These are phyloP conservation scores for Hypolimnas misippus DNA, from an alignment of 2,888 invertebrate species.

Conservation along the genomic window DNA sequence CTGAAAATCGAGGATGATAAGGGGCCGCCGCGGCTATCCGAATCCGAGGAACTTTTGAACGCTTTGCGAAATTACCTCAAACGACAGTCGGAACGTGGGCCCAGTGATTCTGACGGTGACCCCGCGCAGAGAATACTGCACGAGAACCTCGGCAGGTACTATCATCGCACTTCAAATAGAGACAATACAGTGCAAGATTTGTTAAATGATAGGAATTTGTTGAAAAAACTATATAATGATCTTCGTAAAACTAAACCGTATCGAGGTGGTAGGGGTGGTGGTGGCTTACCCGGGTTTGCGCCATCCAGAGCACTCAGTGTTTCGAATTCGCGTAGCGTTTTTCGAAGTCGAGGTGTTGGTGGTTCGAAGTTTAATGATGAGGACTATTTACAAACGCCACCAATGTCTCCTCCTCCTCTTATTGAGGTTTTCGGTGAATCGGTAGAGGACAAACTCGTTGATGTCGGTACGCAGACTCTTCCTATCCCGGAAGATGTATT, in stretches of 20 bases:
- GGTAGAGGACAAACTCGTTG: constrained; percentile 79
- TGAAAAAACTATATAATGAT: constrained; percentile 90
- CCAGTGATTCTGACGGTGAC: constrained; percentile 61
- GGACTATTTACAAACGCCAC: constrained; percentile 66
- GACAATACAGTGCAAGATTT: constrained; percentile 89
- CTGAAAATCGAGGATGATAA: constrained; percentile 84
- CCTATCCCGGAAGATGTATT: constrained; percentile 84
- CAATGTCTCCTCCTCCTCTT: constrained; percentile 86
- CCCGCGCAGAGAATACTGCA: constrained; percentile 81
- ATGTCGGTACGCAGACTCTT: constrained; percentile 85
- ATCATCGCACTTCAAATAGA: constrained; percentile 85
- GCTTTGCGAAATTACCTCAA: constrained; percentile 85
- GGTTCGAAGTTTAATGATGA: constrained; percentile 57
- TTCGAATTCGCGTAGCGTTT: constrained; percentile 67
- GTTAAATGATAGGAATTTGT: constrained; percentile 88
- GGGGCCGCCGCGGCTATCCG: constrained; percentile 69
- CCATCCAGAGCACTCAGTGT: constrained; percentile 61
- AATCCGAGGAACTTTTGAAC: constrained; percentile 86
- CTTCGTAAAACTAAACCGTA: constrained; percentile 86
- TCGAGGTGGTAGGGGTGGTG: constrained; percentile 64
- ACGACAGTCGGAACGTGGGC: constrained; percentile 65
- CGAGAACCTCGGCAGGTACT: constrained; percentile 88
- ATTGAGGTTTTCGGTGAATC: constrained; percentile 87
- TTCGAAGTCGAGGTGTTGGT: constrained; percentile 58
- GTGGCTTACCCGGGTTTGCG: constrained; percentile 59